phyloP scores from a whole-genome alignment of 2,888 invertebrate species.

The Nipponacmea schrenckii region DNA sequence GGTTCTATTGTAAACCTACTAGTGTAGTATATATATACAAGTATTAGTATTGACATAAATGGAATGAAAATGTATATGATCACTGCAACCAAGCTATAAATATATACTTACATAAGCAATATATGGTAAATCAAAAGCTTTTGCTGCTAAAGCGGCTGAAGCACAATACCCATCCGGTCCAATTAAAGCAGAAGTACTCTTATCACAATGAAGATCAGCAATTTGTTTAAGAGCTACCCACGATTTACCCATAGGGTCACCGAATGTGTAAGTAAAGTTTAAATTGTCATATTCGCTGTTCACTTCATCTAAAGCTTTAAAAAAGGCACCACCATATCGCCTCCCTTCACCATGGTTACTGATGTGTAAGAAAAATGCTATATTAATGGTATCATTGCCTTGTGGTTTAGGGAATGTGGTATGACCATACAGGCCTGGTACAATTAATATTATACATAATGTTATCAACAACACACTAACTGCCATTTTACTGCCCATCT shows the following conservation, averaged over 20 bases:
- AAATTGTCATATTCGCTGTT: slow-evolving; percentile 38
- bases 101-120: slow-evolving; percentile 88
- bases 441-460: too few species aligned
- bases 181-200: slow-evolving; percentile 88
- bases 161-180: slow-evolving; percentile 93
- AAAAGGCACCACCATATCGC: slow-evolving; percentile 53
- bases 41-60: too few species aligned
- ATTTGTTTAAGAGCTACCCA: slow-evolving; percentile 44
- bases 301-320: slow-evolving; percentile 49
- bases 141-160: slow-evolving; percentile 91
- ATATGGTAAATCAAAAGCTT: slow-evolving; percentile 93
- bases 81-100: too few species aligned
- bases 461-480: too few species aligned
- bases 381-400: too few species aligned
- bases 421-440: too few species aligned
- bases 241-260: slow-evolving; percentile 39
- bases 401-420: too few species aligned
- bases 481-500: too few species aligned
- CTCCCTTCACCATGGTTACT: slow-evolving; percentile 28
- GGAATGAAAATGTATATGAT: too few species aligned
- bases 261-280: slow-evolving; percentile 36
- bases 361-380: too few species aligned
- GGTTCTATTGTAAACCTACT: too few species aligned
- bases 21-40: too few species aligned
- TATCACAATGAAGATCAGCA: slow-evolving; percentile 56